These are phyloP conservation scores for Nesospiza acunhae DNA, from an alignment of 2,113 vertebrate species.

Conservation along the genomic window DNA sequence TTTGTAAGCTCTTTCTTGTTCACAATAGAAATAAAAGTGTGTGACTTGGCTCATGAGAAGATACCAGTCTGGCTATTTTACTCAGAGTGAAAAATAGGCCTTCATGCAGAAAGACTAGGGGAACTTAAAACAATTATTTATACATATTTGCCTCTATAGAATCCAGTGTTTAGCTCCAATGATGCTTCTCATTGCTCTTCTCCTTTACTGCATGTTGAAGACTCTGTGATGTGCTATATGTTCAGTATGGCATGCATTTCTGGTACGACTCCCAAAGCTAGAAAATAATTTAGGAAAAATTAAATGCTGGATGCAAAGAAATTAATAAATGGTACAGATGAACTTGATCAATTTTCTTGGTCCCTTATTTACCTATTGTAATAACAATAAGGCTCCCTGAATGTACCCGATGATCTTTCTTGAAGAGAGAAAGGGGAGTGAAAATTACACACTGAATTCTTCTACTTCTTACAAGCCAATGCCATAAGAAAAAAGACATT, in stretches of 20 bases:
- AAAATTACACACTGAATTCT: neutral
- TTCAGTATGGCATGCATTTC: neutral
- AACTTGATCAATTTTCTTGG: neutral
- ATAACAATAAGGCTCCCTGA: neutral
- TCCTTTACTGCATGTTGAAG: neutral
- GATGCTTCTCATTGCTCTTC: neutral
- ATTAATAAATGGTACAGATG: neutral
- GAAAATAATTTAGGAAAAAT: neutral
- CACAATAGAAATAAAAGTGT: constrained; percentile 51
- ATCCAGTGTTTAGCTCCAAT: neutral
- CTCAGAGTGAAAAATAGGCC: constrained; percentile 27
- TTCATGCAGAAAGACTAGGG: neutral
- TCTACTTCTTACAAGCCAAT: neutral
- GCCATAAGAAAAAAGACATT: neutral
- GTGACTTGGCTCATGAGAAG: constrained; percentile 47
- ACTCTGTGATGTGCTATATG: neutral
- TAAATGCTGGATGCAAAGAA: neutral
- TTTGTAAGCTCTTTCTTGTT: constrained; percentile 54
- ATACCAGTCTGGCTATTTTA: constrained; percentile 19
- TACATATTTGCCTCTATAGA: neutral
- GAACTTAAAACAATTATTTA: constrained; percentile 4
- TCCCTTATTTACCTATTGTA: neutral
- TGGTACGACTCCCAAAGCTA: neutral
- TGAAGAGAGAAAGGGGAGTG: neutral
- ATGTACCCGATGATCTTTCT: neutral